Evolutionary conservation across 2,888 invertebrate species (phyloP), one percentile per base, ranked within the genome.

Genomic region (Euproctis similis): DNA sequence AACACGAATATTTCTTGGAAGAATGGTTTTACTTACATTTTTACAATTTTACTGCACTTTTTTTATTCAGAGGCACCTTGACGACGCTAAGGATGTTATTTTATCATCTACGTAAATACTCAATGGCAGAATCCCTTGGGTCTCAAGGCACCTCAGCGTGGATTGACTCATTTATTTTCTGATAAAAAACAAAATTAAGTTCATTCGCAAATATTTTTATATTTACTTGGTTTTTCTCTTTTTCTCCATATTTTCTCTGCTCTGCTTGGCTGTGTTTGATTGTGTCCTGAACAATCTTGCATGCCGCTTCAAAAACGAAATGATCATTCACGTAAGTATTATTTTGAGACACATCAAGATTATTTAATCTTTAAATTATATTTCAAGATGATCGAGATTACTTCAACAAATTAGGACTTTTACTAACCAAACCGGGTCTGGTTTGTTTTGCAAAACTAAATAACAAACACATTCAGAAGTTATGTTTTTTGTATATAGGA

Each of bases 241-340:
- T 81, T 90, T 89, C 88, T 88, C 86, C 88, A 89, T 89, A 87
- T 88, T 87, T 90, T 89, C 89, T 90, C 90, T 90, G 90, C 90
- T 91, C 90, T 91, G 91, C 90, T 91, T 91, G 90, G 87, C 89
- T 89, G 90, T 90, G 90, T 89, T 89, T 90, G 90, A 90, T 90
- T 90, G 90, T 89, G 88, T 89, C 89, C 89, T 87, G 88, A 88
- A 89, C 89, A 89, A 88, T 87, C 86, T 87, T 85, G 89, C 89
- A 90, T 90, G 90, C 89, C 86, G 90, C 90, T 89, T 89, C 89
- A 87, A 89, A 87, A 86, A 85, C 87, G 87, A 88, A 87, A 85
- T 81, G 81, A 86, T 87, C 85, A 85, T 88, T 88, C 89, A 90
- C 90, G 90, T 90, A 90, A 90, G 90, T 90, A 90, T 89, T 85